Conservation (phyloP, 2,888 invertebrate genomes). For the Troides aeacus region DNA sequence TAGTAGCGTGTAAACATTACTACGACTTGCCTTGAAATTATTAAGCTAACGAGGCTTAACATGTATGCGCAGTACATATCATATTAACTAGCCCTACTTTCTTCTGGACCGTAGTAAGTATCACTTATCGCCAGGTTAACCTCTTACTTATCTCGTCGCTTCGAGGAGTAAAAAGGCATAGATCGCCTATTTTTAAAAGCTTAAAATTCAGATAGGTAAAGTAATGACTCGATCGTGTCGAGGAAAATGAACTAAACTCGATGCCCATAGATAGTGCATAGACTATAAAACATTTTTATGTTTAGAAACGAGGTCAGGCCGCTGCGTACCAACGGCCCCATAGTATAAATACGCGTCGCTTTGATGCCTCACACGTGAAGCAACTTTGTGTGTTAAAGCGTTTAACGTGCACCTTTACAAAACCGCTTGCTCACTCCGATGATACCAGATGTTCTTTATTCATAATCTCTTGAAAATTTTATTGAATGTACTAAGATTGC, state of each 20-base stretch:
- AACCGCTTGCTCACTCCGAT: slow-evolving; percentile 5
- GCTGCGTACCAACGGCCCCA: slow-evolving; percentile 16
- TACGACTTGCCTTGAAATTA: too few species aligned
- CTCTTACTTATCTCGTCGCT: too few species aligned
- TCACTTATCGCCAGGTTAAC: too few species aligned
- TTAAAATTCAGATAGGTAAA: slow-evolving; percentile 4
- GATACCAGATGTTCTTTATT: background rate
- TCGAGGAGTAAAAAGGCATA: background rate
- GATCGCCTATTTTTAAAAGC: background rate
- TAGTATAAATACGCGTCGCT: slow-evolving; percentile 39
- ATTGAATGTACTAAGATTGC: background rate
- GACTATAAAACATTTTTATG: slow-evolving; percentile 27
- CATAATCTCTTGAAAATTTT: background rate
- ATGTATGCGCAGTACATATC: too few species aligned
- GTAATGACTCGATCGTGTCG: slow-evolving; percentile 14
- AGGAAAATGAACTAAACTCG: slow-evolving; percentile 11
- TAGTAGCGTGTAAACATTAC: too few species aligned
- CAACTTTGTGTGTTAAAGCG: slow-evolving; percentile 36
- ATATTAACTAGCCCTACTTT: too few species aligned
- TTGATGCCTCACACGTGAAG: slow-evolving; percentile 48
- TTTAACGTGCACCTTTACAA: slow-evolving; percentile 14
- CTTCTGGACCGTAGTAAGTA: too few species aligned
- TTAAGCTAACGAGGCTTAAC: too few species aligned
- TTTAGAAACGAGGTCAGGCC: slow-evolving; percentile 25
- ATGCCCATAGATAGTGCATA: slow-evolving; percentile 17